phyloP scores from a whole-genome alignment of 2,888 invertebrate species.

The Amiota mariae region DNA sequence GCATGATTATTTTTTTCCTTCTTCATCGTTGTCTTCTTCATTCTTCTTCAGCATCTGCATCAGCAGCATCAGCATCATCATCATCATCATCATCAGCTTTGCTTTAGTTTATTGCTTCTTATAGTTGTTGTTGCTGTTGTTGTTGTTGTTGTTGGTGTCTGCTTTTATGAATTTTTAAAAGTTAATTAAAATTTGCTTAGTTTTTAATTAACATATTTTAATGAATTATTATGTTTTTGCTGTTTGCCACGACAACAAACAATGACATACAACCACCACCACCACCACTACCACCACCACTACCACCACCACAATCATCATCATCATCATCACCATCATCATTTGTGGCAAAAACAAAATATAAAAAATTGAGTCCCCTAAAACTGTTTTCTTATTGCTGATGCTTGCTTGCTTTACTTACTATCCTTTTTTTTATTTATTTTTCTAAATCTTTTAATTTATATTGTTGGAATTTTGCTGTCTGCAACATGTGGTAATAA shows the following conservation, averaged over 20 bases:
- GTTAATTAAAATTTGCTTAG: conserved; percentile 9
- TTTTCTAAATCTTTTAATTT: neutral
- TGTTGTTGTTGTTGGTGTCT: conserved; percentile 17
- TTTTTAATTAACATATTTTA: conserved; percentile 25
- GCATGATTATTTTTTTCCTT: conserved; percentile 28
- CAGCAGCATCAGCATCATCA: too few relatives aligned
- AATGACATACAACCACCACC: too few relatives aligned
- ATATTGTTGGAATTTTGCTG: neutral
- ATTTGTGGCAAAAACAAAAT: too few relatives aligned
- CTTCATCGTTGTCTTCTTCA: conserved; percentile 15
- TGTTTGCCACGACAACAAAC: neutral
- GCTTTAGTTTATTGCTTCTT: neutral
- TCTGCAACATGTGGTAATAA: neutral
- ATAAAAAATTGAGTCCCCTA: too few relatives aligned
- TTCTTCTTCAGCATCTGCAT: neutral
- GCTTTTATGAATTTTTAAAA: conserved; percentile 19
- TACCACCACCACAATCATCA: too few relatives aligned
- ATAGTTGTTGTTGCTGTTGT: conserved; percentile 13
- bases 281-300: too few relatives aligned
- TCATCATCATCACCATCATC: too few relatives aligned
- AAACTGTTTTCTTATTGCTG: too few relatives aligned
- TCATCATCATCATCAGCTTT: neutral
- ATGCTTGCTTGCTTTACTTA: too few relatives aligned
- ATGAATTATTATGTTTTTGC: conserved; percentile 1
- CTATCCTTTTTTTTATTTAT: too few relatives aligned